Evolutionary conservation across 2,797 vertebrate genomes (phyloP).

Genomic region (Cottoperca gobio): DNA sequence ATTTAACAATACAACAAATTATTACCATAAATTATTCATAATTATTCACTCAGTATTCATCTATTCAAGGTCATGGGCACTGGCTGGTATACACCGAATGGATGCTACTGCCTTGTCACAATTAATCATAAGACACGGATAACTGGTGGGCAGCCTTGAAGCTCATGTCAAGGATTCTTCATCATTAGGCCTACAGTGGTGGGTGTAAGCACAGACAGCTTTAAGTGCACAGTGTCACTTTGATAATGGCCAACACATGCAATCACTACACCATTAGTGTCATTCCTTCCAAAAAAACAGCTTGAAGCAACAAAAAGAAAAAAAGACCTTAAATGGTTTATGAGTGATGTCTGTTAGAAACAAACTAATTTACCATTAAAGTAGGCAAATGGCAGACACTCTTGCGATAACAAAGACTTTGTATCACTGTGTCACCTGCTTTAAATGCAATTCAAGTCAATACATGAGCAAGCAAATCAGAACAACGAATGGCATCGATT

Average conservation of each 20-base stretch:
- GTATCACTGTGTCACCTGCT: conserved; percentile 9
- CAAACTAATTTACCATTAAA: conserved; percentile 34
- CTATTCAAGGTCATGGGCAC: conserved; percentile 67
- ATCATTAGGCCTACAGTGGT: conserved; percentile 40
- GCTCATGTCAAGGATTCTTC: conserved; percentile 59
- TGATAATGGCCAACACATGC: conserved; percentile 44
- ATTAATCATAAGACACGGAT: conserved; percentile 53
- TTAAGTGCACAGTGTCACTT: conserved; percentile 35
- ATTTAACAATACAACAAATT: conserved; percentile 59
- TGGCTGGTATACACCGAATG: conserved; percentile 49
- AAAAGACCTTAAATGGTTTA: conserved; percentile 1
- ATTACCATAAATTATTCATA: conserved; percentile 72
- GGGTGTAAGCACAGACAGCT: conserved; percentile 41
- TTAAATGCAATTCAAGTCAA: conserved; percentile 4
- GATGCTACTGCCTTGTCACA: conserved; percentile 57
- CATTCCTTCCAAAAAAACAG: conserved; percentile 15
- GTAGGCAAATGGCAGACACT: conserved; percentile 12
- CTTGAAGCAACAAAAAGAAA: conserved; percentile 9
- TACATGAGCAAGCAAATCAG: conserved; percentile 18
- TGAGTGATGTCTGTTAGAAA: conserved; percentile 18
- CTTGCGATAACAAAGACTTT: conserved; percentile 13
- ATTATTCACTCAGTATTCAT: conserved; percentile 62
- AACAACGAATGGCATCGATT: background rate
- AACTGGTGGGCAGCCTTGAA: conserved; percentile 50
- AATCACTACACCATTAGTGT: conserved; percentile 50